Conservation (phyloP, 2,888 invertebrate genomes). For the Stenurella melanura region DNA sequence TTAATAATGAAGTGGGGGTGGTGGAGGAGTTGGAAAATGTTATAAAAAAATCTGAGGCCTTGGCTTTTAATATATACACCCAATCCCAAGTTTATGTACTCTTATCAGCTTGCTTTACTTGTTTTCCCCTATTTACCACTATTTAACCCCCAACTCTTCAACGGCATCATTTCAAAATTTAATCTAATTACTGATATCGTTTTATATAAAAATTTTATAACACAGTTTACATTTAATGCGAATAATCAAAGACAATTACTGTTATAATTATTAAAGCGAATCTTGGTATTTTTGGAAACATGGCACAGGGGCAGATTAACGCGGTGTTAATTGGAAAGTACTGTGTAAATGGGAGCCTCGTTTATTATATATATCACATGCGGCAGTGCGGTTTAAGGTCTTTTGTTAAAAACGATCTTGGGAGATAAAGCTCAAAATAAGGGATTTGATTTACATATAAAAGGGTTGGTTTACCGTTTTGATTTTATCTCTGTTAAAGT, state of each 20-base stretch:
- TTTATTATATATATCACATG: slow-evolving; percentile 53
- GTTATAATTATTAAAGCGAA: not conserved
- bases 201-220: too few relatives aligned
- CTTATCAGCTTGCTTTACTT: too few relatives aligned
- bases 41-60: too few relatives aligned
- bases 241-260: not conserved
- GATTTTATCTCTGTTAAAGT: slow-evolving; percentile 56
- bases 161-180: too few relatives aligned
- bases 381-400: slow-evolving; percentile 48
- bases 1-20: too few relatives aligned
- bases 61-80: too few relatives aligned
- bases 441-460: slow-evolving; percentile 58
- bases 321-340: slow-evolving; percentile 14
- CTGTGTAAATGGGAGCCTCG: slow-evolving; percentile 29
- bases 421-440: slow-evolving; percentile 54
- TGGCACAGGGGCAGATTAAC: not conserved
- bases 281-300: not conserved
- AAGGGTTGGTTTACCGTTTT: slow-evolving; percentile 54
- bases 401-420: slow-evolving; percentile 53
- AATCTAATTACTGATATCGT: too few relatives aligned
- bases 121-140: too few relatives aligned
- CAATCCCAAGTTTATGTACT: too few relatives aligned
- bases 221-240: not conserved
- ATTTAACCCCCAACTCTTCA: too few relatives aligned
- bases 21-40: too few relatives aligned